phyloP scores from a whole-genome alignment of 2,888 invertebrate genomes.

The Nesidiocoris tenuis region DNA sequence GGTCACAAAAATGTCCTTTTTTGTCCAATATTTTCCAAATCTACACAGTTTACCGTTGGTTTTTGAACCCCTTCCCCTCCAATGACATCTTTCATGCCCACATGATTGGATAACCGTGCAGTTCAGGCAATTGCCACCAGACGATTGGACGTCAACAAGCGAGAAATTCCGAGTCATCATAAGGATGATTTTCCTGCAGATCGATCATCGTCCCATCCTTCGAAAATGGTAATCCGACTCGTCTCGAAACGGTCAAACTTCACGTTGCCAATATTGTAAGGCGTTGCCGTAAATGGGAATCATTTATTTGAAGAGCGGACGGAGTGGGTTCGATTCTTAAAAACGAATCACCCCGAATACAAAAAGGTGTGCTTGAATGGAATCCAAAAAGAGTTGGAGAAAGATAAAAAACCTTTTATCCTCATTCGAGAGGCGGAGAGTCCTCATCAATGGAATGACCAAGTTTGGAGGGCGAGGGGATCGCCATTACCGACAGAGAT shows the following conservation, averaged over 20 bases:
- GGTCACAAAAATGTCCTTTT: too few relatives aligned
- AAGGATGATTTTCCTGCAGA: too few relatives aligned
- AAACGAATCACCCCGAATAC: not conserved
- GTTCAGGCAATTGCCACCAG: too few relatives aligned
- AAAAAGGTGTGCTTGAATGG: not conserved
- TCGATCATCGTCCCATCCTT: too few relatives aligned
- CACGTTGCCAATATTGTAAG: not conserved
- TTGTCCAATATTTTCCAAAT: too few relatives aligned
- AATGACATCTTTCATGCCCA: too few relatives aligned
- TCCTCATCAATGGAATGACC: not conserved
- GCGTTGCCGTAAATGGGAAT: not conserved
- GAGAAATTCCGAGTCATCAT: too few relatives aligned
- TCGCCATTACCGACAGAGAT: not conserved
- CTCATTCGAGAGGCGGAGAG: not conserved
- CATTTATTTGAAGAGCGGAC: not conserved
- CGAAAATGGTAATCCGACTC: not conserved
- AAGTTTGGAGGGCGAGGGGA: not conserved
- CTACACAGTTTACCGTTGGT: too few relatives aligned
- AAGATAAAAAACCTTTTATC: not conserved
- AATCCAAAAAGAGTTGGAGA: not conserved
- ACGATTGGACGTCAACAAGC: too few relatives aligned
- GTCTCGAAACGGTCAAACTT: not conserved
- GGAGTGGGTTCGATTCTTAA: not conserved
- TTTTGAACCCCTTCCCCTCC: too few relatives aligned
- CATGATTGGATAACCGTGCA: too few relatives aligned